Base-by-base conservation (phyloP, 2,888 invertebrate genomes). In the Tetragnatha montana region DNA sequence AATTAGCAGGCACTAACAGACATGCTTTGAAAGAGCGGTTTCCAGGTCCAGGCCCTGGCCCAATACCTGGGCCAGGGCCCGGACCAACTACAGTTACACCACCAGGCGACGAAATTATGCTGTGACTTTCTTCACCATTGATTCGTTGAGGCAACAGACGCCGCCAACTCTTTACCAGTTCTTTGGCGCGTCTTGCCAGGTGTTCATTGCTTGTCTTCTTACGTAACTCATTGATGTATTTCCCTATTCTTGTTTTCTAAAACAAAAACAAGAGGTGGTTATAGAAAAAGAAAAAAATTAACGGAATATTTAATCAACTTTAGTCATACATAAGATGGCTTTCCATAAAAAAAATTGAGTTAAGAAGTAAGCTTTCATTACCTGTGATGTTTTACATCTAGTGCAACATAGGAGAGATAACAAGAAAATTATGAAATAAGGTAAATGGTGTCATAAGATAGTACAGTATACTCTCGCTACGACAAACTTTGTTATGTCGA, bases 191-290 rank as follows among this genome's bases (percentile, higher is more conserved):
- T 93, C 96, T 96, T 84, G 98, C 97, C 93, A 98, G 95, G 91
- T 95, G 95, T 92, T 97, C 97, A 94, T 98, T 96, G 89, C 95
- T 95, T 73, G 97, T 97, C 94, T 97, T 97, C 90, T 97, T 95
- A 87, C 98, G 95, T 82, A 98, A 95, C 94, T 98, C 97, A 94
- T 98, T 98, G 94, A 98, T 96, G 93, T 97, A 96, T 94, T 96
- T 97, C 71, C 98, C 98, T 93, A 99, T 95, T 95, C 98, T 95
- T 95, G 98, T 98, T 96, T 96, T 96, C 97, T 97, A 95, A 94
- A 91, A 82, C 71, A 87, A 91, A 91, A 81, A 90, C 82, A 85
- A 73, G 73, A 35, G 35, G 12, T 19, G 7, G 35, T 35, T 35
- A 35, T 4, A 35, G 1, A 35, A 35, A 35, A 35, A 35, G 35